These are phyloP conservation scores for Trichonephila clavipes DNA, from an alignment of 1,140 invertebrate genomes.

Conservation along the genomic window DNA sequence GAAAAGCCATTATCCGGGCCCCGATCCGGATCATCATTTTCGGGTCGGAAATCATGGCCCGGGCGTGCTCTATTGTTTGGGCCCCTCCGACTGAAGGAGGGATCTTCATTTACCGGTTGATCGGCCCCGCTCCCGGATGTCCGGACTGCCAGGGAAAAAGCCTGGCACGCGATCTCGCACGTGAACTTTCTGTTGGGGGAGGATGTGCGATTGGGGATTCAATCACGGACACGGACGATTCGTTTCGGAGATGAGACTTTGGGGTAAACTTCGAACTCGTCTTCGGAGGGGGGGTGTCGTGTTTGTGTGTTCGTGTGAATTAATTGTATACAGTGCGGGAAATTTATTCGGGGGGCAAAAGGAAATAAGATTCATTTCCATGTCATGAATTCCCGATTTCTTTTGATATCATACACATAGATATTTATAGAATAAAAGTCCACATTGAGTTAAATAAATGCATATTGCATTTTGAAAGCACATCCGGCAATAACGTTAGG, in stretches of 20 bases:
- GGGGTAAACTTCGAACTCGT: background rate
- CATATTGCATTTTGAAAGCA: too few relatives aligned
- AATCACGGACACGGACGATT: background rate
- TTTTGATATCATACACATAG: too few relatives aligned
- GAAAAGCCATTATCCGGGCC: slow-evolving; percentile 18
- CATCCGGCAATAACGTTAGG: too few relatives aligned
- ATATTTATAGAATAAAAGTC: too few relatives aligned
- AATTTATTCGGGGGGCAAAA: background rate
- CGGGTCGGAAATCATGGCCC: slow-evolving; percentile 22
- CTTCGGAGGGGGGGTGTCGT: background rate
- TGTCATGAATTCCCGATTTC: too few relatives aligned
- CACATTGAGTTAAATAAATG: too few relatives aligned
- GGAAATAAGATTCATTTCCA: too few relatives aligned
- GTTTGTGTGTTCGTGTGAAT: background rate
- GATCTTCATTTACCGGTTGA: slow-evolving; percentile 35
- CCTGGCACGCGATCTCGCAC: background rate
- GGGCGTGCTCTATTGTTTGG: background rate
- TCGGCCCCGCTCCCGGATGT: background rate
- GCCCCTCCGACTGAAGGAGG: slow-evolving; percentile 15
- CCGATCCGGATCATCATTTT: slow-evolving; percentile 24
- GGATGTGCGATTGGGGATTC: background rate
- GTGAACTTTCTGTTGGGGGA: background rate
- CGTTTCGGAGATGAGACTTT: background rate
- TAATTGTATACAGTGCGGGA: background rate
- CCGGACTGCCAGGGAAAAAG: slow-evolving; percentile 19